Conservation (phyloP, 2,888 invertebrate species). For the Stegana nigrithorax region DNA sequence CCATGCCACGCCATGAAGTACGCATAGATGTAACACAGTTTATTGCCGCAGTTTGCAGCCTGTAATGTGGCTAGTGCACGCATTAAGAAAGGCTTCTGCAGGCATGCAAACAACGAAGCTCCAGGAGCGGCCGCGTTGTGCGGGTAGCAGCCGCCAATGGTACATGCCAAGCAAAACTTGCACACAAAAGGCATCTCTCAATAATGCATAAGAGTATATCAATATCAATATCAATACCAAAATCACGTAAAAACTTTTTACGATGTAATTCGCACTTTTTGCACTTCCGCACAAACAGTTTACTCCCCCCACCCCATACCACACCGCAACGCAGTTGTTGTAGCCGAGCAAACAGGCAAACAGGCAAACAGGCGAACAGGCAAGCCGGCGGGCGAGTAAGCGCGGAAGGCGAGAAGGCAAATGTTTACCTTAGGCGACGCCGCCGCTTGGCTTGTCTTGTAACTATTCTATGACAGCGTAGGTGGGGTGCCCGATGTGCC, state of each 20-base stretch:
- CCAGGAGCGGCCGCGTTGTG: no score
- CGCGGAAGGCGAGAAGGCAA: slow-evolving; percentile 26
- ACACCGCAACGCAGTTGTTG: slow-evolving; percentile 23
- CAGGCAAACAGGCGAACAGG: background rate
- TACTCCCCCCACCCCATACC: slow-evolving; percentile 11
- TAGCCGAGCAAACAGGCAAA: slow-evolving; percentile 24
- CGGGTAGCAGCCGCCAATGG: no score
- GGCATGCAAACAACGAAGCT: no score
- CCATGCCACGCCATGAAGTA: no score
- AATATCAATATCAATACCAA: slow-evolving; percentile 17
- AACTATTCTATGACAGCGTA: slow-evolving; percentile 17
- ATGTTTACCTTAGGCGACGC: slow-evolving; percentile 50
- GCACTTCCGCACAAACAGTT: slow-evolving; percentile 8
- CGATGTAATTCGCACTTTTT: slow-evolving; percentile 17
- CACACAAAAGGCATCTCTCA: no score
- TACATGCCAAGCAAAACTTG: no score
- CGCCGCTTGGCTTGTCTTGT: background rate
- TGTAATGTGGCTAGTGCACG: no score
- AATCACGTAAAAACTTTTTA: slow-evolving; percentile 18
- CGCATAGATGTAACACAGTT: no score
- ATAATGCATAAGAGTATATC: slow-evolving; percentile 7
- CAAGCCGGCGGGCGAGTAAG: background rate
- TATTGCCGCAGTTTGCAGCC: no score
- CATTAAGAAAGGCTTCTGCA: no score
- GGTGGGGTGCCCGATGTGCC: background rate